phyloP scores from a whole-genome alignment of 1,140 invertebrate species.

The Parapsyche elsis region DNA sequence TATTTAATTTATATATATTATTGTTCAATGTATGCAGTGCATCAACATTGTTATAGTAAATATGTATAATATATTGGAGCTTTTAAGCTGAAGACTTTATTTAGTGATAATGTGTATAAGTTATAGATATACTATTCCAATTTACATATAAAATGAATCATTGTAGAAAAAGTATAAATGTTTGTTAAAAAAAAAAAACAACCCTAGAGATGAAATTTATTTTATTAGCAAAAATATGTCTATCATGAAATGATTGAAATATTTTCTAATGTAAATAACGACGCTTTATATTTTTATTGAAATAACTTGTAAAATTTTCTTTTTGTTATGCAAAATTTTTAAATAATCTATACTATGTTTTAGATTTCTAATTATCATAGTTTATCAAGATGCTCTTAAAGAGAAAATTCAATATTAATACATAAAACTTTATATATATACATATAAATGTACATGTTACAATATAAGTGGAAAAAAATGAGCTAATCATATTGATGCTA shows the following conservation, averaged over 20 bases:
- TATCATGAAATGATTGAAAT: slow-evolving; percentile 16
- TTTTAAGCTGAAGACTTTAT: slow-evolving; percentile 30
- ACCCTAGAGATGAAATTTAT: slow-evolving; percentile 11
- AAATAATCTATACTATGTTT: slow-evolving; percentile 20
- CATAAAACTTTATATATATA: background rate
- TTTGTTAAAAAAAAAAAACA: background rate
- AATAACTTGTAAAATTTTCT: slow-evolving; percentile 1
- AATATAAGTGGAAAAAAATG: slow-evolving; percentile 18
- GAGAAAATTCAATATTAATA: background rate
- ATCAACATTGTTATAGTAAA: background rate
- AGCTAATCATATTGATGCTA: slow-evolving; percentile 33
- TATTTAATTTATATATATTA: too few relatives aligned
- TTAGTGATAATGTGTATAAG: slow-evolving; percentile 13
- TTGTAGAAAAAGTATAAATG: background rate
- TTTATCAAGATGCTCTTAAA: slow-evolving; percentile 13
- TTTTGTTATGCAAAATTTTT: slow-evolving; percentile 17
- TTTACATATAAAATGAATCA: background rate
- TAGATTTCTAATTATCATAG: slow-evolving; percentile 20
- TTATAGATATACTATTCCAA: slow-evolving; percentile 4
- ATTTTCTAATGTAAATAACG: slow-evolving; percentile 22
- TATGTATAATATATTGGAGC: slow-evolving; percentile 22
- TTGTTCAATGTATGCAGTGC: slow-evolving; percentile 14
- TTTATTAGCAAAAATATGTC: slow-evolving; percentile 19
- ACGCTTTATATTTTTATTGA: slow-evolving; percentile 24
- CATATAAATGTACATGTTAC: slow-evolving; percentile 12